A percentile compares a stretch with the other conserved stretches of the same genome.
Evolutionary conservation across 2,888 invertebrate species (phyloP).

Genomic region (Tridacna crocea): DNA sequence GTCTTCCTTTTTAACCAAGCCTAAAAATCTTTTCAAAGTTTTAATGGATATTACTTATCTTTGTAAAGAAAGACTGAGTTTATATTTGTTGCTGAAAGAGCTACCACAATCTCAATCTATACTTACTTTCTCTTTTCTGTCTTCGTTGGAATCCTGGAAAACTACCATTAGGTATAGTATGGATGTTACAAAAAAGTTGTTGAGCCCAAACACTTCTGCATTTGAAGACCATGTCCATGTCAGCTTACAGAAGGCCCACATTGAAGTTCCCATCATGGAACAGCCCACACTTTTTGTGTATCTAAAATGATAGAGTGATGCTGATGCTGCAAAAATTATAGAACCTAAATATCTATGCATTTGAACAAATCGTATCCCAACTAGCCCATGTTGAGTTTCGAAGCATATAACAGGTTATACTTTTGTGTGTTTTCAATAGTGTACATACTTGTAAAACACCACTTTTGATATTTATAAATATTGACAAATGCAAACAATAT

Average conservation of each 20-base stretch:
- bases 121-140: conserved; percentile 14
- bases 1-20: no score
- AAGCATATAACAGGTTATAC: no score
- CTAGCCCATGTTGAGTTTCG: no score
- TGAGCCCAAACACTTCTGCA: conserved; percentile 82
- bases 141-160: conserved; percentile 61
- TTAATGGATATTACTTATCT: no score
- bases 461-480: no score
- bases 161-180: conserved; percentile 71
- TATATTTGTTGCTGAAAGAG: no score
- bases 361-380: neutral
- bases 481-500: no score
- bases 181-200: conserved; percentile 78
- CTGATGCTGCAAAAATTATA: neutral
- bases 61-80: no score
- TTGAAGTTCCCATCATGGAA: conserved; percentile 71
- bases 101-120: neutral
- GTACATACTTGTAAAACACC: no score
- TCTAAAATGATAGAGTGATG: conserved; percentile 54
- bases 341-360: neutral
- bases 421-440: no score
- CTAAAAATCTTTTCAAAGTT: no score
- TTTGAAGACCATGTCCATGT: conserved; percentile 81
- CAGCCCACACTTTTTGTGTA: conserved; percentile 65
- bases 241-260: conserved; percentile 77